A percentile compares a stretch with the other conserved stretches of the same genome.
These are phyloP conservation scores for Glaucomys volans DNA, from an alignment of 2,113 vertebrate species.

Conservation along the genomic window DNA sequence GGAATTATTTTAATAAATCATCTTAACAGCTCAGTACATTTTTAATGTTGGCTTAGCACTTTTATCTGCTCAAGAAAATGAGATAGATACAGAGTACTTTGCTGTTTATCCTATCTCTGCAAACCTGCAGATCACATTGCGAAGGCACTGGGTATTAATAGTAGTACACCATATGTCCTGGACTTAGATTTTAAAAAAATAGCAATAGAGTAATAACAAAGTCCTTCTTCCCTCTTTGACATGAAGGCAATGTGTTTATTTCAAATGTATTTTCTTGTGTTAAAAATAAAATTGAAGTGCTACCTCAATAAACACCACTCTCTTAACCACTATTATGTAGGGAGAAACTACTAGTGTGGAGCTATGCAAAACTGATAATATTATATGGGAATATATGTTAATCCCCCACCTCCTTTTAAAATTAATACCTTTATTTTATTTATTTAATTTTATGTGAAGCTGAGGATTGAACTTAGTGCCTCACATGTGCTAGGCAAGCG, in stretches of 20 bases:
- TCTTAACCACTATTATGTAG: background rate
- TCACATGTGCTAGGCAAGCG: no score
- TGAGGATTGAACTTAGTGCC: no score
- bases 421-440: no score
- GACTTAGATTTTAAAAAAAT: background rate
- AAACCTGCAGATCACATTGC: background rate
- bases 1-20: conserved; percentile 68
- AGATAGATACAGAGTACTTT: background rate
- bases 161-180: background rate
- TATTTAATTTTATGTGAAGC: no score
- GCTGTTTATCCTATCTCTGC: conserved; percentile 12
- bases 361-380: background rate
- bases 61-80: conserved; percentile 66
- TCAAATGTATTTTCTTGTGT: background rate
- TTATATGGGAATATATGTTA: no score
- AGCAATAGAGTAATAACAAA: background rate
- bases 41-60: conserved; percentile 65
- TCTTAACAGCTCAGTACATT: conserved; percentile 52
- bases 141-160: background rate
- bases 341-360: background rate
- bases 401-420: no score
- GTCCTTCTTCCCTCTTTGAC: background rate
- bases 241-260: background rate
- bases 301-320: background rate
- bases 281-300: background rate